Percentiles rank a stretch among this genome's conserved stretches.
Conservation (phyloP, 1,140 invertebrate species). For the Drosophila nannoptera region DNA sequence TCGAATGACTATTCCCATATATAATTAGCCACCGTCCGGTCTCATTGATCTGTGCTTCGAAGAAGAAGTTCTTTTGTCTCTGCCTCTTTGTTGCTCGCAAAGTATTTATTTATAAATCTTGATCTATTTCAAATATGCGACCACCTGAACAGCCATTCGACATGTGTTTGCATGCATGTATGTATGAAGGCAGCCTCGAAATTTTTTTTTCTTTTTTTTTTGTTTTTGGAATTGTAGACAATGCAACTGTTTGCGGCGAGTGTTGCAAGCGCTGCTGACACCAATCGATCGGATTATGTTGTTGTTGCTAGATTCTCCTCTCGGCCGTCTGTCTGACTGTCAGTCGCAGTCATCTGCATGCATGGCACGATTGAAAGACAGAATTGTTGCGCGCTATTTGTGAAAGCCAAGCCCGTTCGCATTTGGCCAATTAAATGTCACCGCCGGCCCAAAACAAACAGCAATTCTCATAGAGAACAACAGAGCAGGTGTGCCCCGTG, state of each 20-base stretch:
- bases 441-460: constrained; percentile 9
- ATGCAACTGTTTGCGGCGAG: constrained; percentile 31
- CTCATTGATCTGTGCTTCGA: no score
- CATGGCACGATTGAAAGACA: constrained; percentile 49
- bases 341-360: constrained; percentile 47
- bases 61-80: no score
- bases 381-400: constrained; percentile 43
- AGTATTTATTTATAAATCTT: no score
- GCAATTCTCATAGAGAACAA: constrained; percentile 11
- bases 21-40: no score
- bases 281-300: constrained; percentile 24
- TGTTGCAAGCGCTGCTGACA: constrained; percentile 33
- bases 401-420: constrained; percentile 63
- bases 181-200: no score
- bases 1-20: no score
- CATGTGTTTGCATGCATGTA: no score
- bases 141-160: no score
- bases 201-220: no score
- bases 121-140: no score
- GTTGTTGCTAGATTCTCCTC: constrained; percentile 20
- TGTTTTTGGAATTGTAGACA: no score
- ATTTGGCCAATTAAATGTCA: constrained; percentile 49
- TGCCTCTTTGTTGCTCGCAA: no score
- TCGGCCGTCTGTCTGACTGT: background rate
- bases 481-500: constrained; percentile 1